Evolutionary conservation across 2,113 vertebrate species (phyloP).

Genomic region (Lampris incognitus): DNA sequence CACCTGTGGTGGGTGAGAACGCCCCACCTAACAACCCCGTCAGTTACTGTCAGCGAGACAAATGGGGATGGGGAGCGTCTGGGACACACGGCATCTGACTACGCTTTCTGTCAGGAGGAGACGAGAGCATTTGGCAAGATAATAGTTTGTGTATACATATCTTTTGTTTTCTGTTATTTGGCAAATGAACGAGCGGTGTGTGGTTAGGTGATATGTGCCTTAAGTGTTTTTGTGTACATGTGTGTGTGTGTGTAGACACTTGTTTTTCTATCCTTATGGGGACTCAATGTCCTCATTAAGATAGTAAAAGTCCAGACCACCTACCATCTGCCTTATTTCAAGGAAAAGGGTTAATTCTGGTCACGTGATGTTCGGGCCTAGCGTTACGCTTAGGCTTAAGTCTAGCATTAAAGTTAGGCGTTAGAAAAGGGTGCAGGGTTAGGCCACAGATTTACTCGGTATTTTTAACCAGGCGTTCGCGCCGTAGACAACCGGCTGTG

Average conservation of each 20-base stretch:
- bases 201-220: slow-evolving; percentile 1
- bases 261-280: no score
- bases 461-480: no score
- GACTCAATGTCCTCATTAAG: no score
- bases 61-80: slow-evolving; percentile 5
- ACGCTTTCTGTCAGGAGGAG: not conserved
- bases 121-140: not conserved
- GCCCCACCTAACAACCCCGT: slow-evolving; percentile 46
- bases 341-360: no score
- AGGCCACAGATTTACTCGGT: no score
- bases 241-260: slow-evolving; percentile 6
- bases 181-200: slow-evolving; percentile 25
- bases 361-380: no score
- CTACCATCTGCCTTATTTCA: no score
- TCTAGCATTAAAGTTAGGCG: no score
- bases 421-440: no score
- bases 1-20: slow-evolving; percentile 57
- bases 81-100: not conserved
- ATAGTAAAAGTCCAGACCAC: no score
- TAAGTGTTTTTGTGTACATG: slow-evolving; percentile 1
- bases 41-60: slow-evolving; percentile 53
- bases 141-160: not conserved
- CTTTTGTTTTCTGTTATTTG: slow-evolving; percentile 20
- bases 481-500: no score
- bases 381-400: no score